Evolutionary conservation across 2,113 vertebrate species (phyloP), one percentile per base, ranked within the genome.

Genomic region (Hippocampus zosterae): DNA sequence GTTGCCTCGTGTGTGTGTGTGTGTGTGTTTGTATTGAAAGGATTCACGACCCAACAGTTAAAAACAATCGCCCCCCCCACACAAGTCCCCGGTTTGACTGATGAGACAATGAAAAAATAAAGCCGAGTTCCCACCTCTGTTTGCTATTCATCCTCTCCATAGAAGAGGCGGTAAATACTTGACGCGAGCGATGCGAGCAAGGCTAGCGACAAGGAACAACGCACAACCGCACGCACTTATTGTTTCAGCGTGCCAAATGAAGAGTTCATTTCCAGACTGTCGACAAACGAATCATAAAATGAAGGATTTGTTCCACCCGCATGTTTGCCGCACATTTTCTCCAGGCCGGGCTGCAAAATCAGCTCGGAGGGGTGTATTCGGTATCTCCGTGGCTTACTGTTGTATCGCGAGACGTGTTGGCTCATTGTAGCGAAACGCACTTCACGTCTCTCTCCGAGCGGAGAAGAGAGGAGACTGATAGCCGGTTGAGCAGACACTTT

Each of bases 131-230:
- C 68, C 46, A 61, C n/a, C 55, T 3, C 44, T 53, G 50, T 78
- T 80, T 77, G 53, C 71, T 64, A 61, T 77, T 85, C 73, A 73
- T 76, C 78, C 62, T 72, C 78, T 77, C 77, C 41, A 69, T 80
- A 83, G 78, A 76, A 76, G 18, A 77, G 71, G 44, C 41, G 9
- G 69, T 79, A 79, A 82, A 86, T 74, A 81, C 74, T 82, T 82
- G 72, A 88, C 78, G 72, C 76, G 62, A 75, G 65, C 12, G 9
- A 19, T 67, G 76, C 33, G 55, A 67, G 80, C 71, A 70, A 50
- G 81, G 74, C 55, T 10, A 65, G 64, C 73, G 70, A 63, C 71
- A 33, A 44, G 64, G 29, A 33, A 73, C 60, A 71, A 33, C n/a
- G 0, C 42, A 57, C 62, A 74, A 63, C 56, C 53, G 48, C 52